These are phyloP conservation scores for Gallinago paraguaiae DNA, from an alignment of 2,113 vertebrate genomes.

Conservation along the genomic window DNA sequence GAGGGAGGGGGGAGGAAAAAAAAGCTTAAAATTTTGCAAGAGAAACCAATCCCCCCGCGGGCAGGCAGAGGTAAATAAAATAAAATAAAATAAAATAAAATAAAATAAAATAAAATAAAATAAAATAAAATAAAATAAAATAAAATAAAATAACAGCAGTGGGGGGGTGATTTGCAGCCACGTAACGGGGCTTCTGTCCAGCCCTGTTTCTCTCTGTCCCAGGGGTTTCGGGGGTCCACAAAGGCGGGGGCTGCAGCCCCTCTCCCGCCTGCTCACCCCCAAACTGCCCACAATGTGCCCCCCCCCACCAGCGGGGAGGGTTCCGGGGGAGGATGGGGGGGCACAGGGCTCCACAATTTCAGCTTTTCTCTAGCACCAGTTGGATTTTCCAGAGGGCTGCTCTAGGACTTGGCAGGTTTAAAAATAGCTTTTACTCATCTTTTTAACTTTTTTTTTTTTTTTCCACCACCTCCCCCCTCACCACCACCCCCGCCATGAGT, in stretches of 20 bases:
- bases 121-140: no score
- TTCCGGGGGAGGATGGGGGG: constrained; percentile 20
- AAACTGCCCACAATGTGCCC: constrained; percentile 76
- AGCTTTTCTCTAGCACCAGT: constrained; percentile 52
- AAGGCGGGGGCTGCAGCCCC: constrained; percentile 80
- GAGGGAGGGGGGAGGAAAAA: not conserved
- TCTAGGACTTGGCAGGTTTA: constrained; percentile 58
- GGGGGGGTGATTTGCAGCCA: constrained; percentile 93
- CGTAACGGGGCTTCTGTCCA: constrained; percentile 94
- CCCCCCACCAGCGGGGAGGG: constrained; percentile 70
- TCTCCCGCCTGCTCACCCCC: constrained; percentile 78
- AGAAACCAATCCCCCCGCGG: constrained; percentile 80
- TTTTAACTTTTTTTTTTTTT: constrained; percentile 26
- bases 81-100: no score
- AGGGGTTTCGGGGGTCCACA: constrained; percentile 75
- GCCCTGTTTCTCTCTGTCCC: constrained; percentile 76
- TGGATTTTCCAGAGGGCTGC: constrained; percentile 60
- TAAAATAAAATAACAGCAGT: constrained; percentile 90
- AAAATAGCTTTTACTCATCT: constrained; percentile 70
- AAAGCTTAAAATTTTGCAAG: constrained; percentile 71
- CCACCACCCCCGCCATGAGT: not conserved
- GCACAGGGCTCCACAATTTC: constrained; percentile 64
- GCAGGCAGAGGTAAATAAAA: constrained; percentile 72
- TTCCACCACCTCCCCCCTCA: not conserved
- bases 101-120: no score